Percentiles rank a stretch among this genome's conserved stretches.
Evolutionary conservation across 2,888 invertebrate species (phyloP).

Genomic region (Euphydryas editha): DNA sequence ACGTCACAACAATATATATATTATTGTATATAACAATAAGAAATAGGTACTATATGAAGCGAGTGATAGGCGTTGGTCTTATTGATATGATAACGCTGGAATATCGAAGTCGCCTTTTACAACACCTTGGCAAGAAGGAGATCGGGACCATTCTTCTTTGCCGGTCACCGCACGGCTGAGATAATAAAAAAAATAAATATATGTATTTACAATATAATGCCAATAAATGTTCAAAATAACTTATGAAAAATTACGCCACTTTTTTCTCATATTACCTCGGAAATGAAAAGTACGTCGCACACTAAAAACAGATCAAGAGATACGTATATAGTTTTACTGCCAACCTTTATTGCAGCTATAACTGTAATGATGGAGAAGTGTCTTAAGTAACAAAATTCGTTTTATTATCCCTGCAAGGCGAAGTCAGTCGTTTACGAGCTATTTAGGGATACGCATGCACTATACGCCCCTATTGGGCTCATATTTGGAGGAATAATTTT

Average conservation of each 20-base stretch:
- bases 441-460: constrained; percentile 47
- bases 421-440: constrained; percentile 53
- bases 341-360: constrained; percentile 45
- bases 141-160: too few relatives aligned
- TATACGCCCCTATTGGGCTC: constrained; percentile 12
- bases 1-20: too few relatives aligned
- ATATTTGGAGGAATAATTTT: constrained; percentile 16
- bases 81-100: too few relatives aligned
- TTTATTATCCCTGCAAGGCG: constrained; percentile 61
- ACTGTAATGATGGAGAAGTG: constrained; percentile 43
- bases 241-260: background rate
- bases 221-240: too few relatives aligned
- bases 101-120: too few relatives aligned
- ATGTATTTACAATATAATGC: too few relatives aligned
- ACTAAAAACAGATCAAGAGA: constrained; percentile 33
- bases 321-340: constrained; percentile 37
- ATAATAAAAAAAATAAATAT: too few relatives aligned
- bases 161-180: too few relatives aligned
- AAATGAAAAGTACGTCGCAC: constrained; percentile 35
- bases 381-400: constrained; percentile 49
- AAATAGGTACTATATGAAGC: too few relatives aligned
- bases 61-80: too few relatives aligned
- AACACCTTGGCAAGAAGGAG: too few relatives aligned
- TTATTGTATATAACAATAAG: too few relatives aligned
- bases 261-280: background rate